These are phyloP conservation scores for Champsocephalus gunnari DNA, from an alignment of 2,797 vertebrate species.

Conservation along the genomic window DNA sequence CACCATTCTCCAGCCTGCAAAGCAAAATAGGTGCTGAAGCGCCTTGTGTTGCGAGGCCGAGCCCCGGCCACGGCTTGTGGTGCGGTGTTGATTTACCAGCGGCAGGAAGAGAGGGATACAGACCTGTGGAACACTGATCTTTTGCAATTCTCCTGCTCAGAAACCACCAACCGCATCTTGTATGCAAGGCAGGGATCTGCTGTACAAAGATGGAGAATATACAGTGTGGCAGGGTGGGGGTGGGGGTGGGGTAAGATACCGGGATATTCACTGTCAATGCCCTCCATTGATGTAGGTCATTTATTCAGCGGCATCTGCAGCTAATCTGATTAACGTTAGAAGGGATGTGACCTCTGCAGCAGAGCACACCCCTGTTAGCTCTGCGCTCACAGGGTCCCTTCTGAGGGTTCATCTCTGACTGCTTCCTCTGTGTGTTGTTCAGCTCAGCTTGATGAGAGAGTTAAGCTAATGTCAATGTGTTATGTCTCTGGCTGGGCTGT, in stretches of 20 bases:
- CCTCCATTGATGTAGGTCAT: conserved; percentile 85
- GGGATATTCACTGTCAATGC: conserved; percentile 80
- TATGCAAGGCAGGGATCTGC: conserved; percentile 62
- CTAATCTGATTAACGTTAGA: conserved; percentile 80
- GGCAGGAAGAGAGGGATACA: conserved; percentile 76
- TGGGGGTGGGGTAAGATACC: conserved; percentile 60
- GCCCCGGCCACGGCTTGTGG: conserved; percentile 58
- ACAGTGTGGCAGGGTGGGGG: conserved; percentile 68
- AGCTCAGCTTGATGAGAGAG: conserved; percentile 23
- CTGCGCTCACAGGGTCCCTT: conserved; percentile 16
- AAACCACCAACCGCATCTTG: conserved; percentile 56
- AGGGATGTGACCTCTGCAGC: conserved; percentile 68
- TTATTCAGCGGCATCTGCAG: conserved; percentile 81
- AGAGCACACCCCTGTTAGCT: conserved; percentile 51
- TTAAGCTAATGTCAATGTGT: conserved; percentile 59
- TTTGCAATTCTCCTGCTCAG: conserved; percentile 60
- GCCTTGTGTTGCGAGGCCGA: conserved; percentile 63
- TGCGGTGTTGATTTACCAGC: conserved; percentile 76
- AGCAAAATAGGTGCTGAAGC: conserved; percentile 73
- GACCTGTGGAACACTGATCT: conserved; percentile 68
- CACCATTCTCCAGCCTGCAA: conserved; percentile 54
- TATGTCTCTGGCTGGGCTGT: conserved; percentile 48
- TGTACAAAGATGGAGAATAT: conserved; percentile 62
- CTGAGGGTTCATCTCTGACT: conserved; percentile 32
- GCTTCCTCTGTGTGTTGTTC: conserved; percentile 20